phyloP scores from a whole-genome alignment of 2,888 invertebrate species.

The Nomada ruficornis region DNA sequence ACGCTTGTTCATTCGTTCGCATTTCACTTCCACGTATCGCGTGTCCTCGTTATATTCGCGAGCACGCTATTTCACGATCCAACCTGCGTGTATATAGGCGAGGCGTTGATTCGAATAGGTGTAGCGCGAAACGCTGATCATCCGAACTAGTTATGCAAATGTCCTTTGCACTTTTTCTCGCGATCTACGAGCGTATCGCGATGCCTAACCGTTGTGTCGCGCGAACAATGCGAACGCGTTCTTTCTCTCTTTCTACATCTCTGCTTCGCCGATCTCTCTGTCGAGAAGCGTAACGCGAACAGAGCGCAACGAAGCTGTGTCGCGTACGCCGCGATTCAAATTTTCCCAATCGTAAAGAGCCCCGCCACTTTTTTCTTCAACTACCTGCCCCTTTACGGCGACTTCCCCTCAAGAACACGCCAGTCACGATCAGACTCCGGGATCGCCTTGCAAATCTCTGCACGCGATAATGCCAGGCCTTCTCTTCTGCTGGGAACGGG shows the following conservation, averaged over 20 bases:
- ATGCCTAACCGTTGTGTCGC: background rate
- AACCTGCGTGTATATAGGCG: background rate
- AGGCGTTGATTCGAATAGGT: background rate
- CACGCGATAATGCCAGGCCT: background rate
- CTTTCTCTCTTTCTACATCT: constrained; percentile 8
- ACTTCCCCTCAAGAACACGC: too few species aligned
- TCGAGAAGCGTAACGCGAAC: background rate
- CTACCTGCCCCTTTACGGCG: too few species aligned
- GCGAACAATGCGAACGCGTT: constrained; percentile 15
- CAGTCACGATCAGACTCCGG: too few species aligned
- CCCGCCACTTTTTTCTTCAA: too few species aligned
- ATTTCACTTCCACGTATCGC: background rate
- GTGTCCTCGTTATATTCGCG: background rate
- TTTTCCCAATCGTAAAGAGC: too few species aligned
- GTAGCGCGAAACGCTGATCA: constrained; percentile 55
- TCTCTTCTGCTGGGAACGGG: constrained; percentile 25
- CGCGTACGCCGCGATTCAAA: too few species aligned
- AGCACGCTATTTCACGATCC: too few species aligned
- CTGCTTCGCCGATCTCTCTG: background rate
- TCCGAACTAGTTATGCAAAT: constrained; percentile 81
- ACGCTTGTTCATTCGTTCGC: too few species aligned
- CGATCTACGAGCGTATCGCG: constrained; percentile 64
- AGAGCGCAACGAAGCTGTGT: too few species aligned
- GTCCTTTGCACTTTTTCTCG: constrained; percentile 71
- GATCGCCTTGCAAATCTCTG: too few species aligned